Conservation (phyloP, 2,888 invertebrate species). For the Agriopis aurantiaria region DNA sequence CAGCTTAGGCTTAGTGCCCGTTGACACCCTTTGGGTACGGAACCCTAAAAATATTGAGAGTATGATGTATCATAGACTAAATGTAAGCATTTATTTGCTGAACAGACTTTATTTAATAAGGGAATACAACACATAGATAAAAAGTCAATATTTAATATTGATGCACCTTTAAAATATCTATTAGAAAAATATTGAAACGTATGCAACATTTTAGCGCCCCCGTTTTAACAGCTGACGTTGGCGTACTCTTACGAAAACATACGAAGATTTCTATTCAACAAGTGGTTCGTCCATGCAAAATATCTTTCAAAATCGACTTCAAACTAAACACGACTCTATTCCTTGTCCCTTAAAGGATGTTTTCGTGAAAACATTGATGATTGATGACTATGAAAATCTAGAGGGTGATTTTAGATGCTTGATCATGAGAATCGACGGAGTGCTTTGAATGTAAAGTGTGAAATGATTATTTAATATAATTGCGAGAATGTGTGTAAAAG, state of each 20-base stretch:
- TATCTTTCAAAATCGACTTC: slow-evolving; percentile 58
- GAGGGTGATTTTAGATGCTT: slow-evolving; percentile 27
- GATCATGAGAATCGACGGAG: slow-evolving; percentile 23
- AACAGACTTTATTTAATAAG: too few relatives aligned
- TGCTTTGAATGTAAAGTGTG: slow-evolving; percentile 20
- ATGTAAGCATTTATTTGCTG: too few relatives aligned
- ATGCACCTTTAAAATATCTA: not conserved
- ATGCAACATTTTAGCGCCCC: slow-evolving; percentile 63
- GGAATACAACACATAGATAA: too few relatives aligned
- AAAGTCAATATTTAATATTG: too few relatives aligned
- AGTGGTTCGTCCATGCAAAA: slow-evolving; percentile 70
- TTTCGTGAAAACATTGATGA: slow-evolving; percentile 20
- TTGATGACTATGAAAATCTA: slow-evolving; percentile 31
- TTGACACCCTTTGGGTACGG: too few relatives aligned
- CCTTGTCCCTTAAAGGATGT: slow-evolving; percentile 16
- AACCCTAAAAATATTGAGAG: too few relatives aligned
- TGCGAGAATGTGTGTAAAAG: not conserved
- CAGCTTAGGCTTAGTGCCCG: too few relatives aligned
- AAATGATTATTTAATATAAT: slow-evolving; percentile 12
- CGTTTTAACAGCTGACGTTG: slow-evolving; percentile 55
- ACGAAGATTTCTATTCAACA: slow-evolving; percentile 81
- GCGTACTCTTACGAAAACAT: slow-evolving; percentile 71
- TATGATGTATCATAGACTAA: too few relatives aligned
- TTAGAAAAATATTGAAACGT: not conserved
- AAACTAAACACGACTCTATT: slow-evolving; percentile 49